A percentile compares a stretch with the other conserved stretches of the same genome.
phyloP scores from a whole-genome alignment of 2,113 vertebrate genomes.

The Dendrocopos noguchii region DNA sequence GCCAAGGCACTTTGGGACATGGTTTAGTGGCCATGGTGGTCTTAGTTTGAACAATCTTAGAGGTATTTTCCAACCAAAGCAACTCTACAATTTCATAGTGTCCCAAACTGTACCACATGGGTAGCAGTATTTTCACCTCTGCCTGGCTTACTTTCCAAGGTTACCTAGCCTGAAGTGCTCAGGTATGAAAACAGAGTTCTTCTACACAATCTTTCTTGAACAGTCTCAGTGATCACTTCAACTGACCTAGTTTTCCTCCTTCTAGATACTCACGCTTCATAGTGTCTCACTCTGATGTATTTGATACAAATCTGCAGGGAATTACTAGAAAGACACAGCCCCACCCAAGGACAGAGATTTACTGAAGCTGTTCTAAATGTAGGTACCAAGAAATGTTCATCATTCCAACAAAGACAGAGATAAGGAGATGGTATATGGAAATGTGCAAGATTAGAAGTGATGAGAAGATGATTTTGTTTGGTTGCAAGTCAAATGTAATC shows the following conservation, averaged over 20 bases:
- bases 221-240: background rate
- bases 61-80: too few relatives aligned
- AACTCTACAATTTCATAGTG: background rate
- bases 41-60: too few relatives aligned
- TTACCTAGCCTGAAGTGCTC: constrained; percentile 15
- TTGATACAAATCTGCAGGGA: background rate
- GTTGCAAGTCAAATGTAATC: background rate
- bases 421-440: background rate
- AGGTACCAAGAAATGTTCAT: background rate
- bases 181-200: constrained; percentile 26
- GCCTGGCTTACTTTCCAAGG: constrained; percentile 6
- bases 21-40: too few relatives aligned
- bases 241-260: constrained; percentile 42
- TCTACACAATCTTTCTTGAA: background rate
- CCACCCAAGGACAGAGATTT: background rate
- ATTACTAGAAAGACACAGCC: background rate
- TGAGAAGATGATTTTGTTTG: background rate
- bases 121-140: background rate
- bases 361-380: background rate
- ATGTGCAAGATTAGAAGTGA: background rate
- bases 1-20: too few relatives aligned
- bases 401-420: background rate
- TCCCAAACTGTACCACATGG: background rate
- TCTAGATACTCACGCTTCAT: background rate
- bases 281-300: background rate